Evolutionary conservation across 2,113 vertebrate genomes (phyloP), one percentile per base, ranked within the genome.

Genomic region (Rhinoptilus africanus): DNA sequence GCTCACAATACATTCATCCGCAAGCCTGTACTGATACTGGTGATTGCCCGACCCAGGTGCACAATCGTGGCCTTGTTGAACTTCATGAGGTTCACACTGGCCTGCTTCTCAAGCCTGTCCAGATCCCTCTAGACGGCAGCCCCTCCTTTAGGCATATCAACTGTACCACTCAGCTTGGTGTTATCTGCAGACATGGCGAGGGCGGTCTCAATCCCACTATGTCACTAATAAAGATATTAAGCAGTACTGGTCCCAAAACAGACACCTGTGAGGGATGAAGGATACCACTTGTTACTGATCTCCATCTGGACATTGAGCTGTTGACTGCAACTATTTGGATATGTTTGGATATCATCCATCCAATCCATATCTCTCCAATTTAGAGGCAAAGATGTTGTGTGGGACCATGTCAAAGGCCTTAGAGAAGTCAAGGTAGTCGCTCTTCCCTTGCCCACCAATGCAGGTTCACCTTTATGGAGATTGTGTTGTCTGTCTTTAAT

Each of bases 181-280:
- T 74, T 18, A 27, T 32, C 26, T 0, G 2, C 30, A 54, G 30
- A 13, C 14, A 6, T 32, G 30, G 64, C 37, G 47, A 53, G 34
- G 23, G n/a, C n/a, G 30, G 21, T 16, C 15, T 54, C 47, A 23
- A 12, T 62, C 9, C n/a, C 39, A 27, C 17, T 56, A 13, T 75
- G 39, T 62, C 9, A 8, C 53, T 81, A 62, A 50, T 85, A 47
- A 80, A 68, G 21, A 15, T 54, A 8, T 9, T 35, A 41, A 81
- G n/a, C n/a, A 41, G 47, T 50, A 11, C 41, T 0, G 0, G 30
- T 62, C 14, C n/a, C 2, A 1, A 30, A 20, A 62, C 0, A 3
- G 68, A 24, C 51, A 43, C 15, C 19, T 53, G n/a, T n/a, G n/a
- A n/a, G n/a, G n/a, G n/a, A n/a, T n/a, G 13, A 43, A 34, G 13